A percentile compares a stretch with the other conserved stretches of the same genome.
Conservation (phyloP, 2,888 invertebrate genomes). For the Laspeyria flexula region DNA sequence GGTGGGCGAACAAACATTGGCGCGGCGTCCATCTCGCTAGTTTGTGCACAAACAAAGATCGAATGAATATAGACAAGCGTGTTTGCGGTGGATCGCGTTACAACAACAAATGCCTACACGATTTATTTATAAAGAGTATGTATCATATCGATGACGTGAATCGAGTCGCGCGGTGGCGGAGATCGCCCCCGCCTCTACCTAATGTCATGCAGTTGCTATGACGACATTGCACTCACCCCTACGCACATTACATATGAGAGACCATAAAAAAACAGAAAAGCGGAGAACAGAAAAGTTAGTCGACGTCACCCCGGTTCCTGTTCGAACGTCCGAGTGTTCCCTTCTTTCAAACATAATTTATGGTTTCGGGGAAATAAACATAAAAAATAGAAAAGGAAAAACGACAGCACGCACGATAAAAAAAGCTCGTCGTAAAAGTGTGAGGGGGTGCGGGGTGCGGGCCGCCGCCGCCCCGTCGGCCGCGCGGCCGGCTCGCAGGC, state of each 20-base stretch:
- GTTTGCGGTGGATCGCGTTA: constrained; percentile 80
- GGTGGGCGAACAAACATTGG: constrained; percentile 69
- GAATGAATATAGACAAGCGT: constrained; percentile 82
- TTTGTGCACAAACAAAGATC: constrained; percentile 80
- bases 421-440: constrained; percentile 84
- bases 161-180: constrained; percentile 32
- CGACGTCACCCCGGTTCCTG: constrained; percentile 82
- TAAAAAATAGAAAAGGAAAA: constrained; percentile 87
- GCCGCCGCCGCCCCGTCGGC: constrained; percentile 60
- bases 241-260: constrained; percentile 69
- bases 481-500: constrained; percentile 60
- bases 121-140: constrained; percentile 58
- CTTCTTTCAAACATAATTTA: constrained; percentile 87
- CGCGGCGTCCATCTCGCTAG: constrained; percentile 75
- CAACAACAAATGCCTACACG: constrained; percentile 72
- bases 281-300: constrained; percentile 77
- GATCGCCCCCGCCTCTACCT: constrained; percentile 58
- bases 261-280: constrained; percentile 80
- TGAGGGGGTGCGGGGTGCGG: constrained; percentile 65
- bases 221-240: constrained; percentile 77
- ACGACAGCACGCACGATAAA: constrained; percentile 86
- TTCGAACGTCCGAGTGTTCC: constrained; percentile 84
- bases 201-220: constrained; percentile 82
- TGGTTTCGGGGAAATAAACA: constrained; percentile 87
- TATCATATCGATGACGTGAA: constrained; percentile 54